Evolutionary conservation across 2,113 vertebrate species (phyloP).

Genomic region (Scalopus aquaticus): DNA sequence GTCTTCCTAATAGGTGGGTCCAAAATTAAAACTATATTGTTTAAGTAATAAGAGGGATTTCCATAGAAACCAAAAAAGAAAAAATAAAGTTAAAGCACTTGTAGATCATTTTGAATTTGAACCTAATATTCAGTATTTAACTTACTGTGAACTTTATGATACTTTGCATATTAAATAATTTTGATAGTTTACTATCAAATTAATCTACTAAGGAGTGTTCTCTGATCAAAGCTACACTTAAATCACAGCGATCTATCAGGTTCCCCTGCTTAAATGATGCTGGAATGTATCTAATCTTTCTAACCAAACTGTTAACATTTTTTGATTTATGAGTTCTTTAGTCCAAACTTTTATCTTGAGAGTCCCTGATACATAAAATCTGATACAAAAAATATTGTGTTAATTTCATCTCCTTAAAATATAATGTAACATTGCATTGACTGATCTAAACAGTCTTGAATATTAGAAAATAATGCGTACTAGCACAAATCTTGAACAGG

Average conservation of each 20-base stretch:
- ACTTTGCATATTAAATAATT: constrained; percentile 21
- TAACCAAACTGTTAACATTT: background rate
- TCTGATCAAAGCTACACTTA: background rate
- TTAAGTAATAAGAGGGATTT: too few species aligned
- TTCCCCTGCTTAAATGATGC: background rate
- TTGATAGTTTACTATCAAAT: background rate
- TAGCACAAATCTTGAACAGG: background rate
- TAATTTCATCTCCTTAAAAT: background rate
- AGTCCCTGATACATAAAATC: background rate
- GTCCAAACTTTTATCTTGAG: background rate
- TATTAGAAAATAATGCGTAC: background rate
- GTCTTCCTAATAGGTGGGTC: too few species aligned
- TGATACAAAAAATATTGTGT: background rate
- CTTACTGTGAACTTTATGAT: background rate
- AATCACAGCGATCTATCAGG: background rate
- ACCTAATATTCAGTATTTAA: background rate
- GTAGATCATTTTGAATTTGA: background rate
- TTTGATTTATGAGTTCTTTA: background rate
- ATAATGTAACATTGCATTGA: background rate
- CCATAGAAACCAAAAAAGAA: too few species aligned
- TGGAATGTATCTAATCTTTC: background rate
- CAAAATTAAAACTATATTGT: too few species aligned
- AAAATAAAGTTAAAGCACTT: background rate
- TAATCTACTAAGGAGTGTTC: background rate
- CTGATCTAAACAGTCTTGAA: background rate